Base-by-base conservation (phyloP, 2,113 vertebrate genomes). In the Regulus satrapa region DNA sequence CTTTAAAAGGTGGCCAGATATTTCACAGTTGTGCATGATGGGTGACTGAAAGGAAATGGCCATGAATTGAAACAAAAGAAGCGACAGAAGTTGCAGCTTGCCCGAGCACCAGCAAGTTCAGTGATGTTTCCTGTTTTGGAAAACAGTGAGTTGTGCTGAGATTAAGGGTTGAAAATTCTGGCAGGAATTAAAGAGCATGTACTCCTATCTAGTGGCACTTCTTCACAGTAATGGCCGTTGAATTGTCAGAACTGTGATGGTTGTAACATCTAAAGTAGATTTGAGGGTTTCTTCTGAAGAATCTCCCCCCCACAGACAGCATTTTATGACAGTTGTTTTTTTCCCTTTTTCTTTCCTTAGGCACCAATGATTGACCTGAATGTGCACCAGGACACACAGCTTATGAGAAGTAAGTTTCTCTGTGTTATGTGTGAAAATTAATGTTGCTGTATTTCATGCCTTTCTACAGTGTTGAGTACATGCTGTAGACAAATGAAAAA, bases 361-460 rank as follows among this genome's bases (percentile, higher is more conserved):
- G 49, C 94, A 77, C 89, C 97, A 85, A 46, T 93, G 89, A 80
- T 94, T 74, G 88, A 92, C 84, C 66, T 97, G 95, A 97, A 97
- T 61, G 78, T 81, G 80, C 78, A 95, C 12, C 75, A 95, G 41
- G 95, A 96, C 1, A 63, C 96, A 17, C 78, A 61, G 7, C 75
- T 87, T 59, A 89, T 97, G 85, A 97, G 81, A 98, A 98, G 98
- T 98, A 98, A 98, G 98, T 98, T 90, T 17, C 45, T 55, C 3
- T 25, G 18, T 78, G 82, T 38, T 14, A 4, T n/a, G 23, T 40
- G 7, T 63, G n/a, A 91, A 86, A 31, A 56, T 71, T 55, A 64
- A 64, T 84, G 23, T 64, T 69, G 9, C 76, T 58, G 4, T 64
- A 41, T 69, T 80, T 91, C 1, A 6, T 72, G 41, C 7, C 21